A percentile compares a stretch with the other conserved stretches of the same genome.
Evolutionary conservation across 1,140 invertebrate species (phyloP).

Genomic region (Octopus bimaculoides): DNA sequence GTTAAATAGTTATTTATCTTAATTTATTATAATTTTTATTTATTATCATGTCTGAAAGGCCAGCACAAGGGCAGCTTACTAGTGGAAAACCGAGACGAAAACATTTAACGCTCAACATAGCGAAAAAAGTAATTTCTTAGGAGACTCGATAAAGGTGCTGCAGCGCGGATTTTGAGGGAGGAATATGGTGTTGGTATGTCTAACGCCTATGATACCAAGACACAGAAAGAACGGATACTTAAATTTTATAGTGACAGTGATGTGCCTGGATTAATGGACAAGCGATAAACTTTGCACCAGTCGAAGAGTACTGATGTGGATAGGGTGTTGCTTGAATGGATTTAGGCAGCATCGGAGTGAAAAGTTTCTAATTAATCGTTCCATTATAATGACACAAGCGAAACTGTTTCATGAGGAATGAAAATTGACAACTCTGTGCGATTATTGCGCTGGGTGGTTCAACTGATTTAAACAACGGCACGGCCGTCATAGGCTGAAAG

Average conservation of each 20-base stretch:
- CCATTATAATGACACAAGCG: not conserved
- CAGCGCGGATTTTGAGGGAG: not conserved
- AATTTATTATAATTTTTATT: too few species aligned
- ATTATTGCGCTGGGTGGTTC: not conserved
- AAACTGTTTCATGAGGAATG: not conserved
- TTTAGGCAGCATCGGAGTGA: not conserved
- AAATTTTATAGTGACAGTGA: conserved; percentile 7
- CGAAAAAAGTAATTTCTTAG: too few species aligned
- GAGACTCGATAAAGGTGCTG: not conserved
- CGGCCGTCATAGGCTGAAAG: not conserved
- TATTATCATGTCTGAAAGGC: too few species aligned
- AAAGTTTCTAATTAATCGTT: not conserved
- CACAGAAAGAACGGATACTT: not conserved
- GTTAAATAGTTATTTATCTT: too few species aligned
- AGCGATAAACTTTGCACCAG: not conserved
- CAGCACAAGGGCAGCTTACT: too few species aligned
- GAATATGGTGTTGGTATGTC: conserved; percentile 1
- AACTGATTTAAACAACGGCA: not conserved
- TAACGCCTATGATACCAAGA: not conserved
- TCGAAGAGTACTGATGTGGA: not conserved
- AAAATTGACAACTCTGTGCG: not conserved
- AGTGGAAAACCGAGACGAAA: too few species aligned
- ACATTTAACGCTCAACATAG: too few species aligned
- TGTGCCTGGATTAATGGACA: not conserved
- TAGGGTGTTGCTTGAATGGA: not conserved